Evolutionary conservation across 2,797 vertebrate genomes (phyloP), one percentile per base, ranked within the genome.

Genomic region (Prunella strophiata): DNA sequence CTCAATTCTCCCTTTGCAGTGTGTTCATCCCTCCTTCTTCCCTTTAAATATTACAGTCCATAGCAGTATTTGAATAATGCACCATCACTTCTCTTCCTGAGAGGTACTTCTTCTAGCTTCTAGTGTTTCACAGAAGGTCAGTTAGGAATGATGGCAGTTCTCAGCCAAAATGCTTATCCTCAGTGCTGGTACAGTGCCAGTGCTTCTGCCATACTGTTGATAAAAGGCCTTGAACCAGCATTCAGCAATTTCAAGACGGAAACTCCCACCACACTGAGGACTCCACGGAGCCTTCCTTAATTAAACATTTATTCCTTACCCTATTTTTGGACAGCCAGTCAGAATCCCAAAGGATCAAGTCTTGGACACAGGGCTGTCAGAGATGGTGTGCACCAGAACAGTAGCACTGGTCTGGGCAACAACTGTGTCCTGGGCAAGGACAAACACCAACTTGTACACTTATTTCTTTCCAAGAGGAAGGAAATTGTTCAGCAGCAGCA

Each of bases 241-340:
- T 50, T 61, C 65, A 77, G 63, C 29, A 51, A 38, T 66, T 92
- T 85, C 59, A 78, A n/a, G 55, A 81, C 0, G 0, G 55, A 86
- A 68, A 47, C 15, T 93, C 25, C 66, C 29, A 55, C 32, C 71
- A 59, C 36, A 27, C 17, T 19, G 54, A 77, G 65, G 76, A 62
- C 52, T 76, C 50, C 19, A 30, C 2, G 42, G 65, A 89, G 54
- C 34, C 65, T 77, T 62, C 17, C 45, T 89, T 62, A 77, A 88
- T 84, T 42, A 84, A 95, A 54, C 43, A 73, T 85, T 88, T 74
- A 91, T 29, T 90, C 54, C 23, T 45, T 38, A 81, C 26, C 18
- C 62, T 95, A 66, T 91, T 86, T 84, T 58, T 0, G 0, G 73
- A 52, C 16, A 68, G 34, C 6, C n/a, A 78, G 55, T 59, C 32